A percentile compares a stretch with the other conserved stretches of the same genome.
phyloP scores from a whole-genome alignment of 2,113 vertebrate genomes.

The Pseudopipra pipra region DNA sequence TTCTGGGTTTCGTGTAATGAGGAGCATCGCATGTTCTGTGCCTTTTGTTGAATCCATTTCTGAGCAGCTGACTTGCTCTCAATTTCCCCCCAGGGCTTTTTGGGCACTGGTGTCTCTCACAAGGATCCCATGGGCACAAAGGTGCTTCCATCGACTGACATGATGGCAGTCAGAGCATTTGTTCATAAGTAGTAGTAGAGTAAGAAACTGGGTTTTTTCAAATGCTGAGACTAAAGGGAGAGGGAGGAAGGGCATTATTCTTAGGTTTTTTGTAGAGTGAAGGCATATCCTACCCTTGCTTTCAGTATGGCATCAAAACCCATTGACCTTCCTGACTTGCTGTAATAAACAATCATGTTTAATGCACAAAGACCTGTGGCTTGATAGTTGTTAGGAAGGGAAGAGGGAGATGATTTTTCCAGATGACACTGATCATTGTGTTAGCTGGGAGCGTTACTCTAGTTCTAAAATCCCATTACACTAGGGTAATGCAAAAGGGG shows the following conservation, averaged over 20 bases:
- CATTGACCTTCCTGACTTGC: neutral
- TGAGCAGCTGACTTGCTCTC: neutral
- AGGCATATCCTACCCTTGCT: neutral
- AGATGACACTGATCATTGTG: neutral
- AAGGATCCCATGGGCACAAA: neutral
- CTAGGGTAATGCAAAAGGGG: neutral
- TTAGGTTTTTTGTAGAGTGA: neutral
- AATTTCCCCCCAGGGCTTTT: neutral
- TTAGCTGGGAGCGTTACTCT: neutral
- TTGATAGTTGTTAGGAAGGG: neutral
- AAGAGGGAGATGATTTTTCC: conserved; percentile 17
- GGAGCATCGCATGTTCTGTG: neutral
- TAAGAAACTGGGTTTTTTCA: neutral
- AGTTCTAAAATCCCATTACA: conserved; percentile 4
- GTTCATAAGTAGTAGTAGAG: neutral
- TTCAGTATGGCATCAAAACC: neutral
- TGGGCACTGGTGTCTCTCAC: neutral
- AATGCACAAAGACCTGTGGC: neutral
- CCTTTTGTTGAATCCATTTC: neutral
- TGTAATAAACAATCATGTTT: neutral
- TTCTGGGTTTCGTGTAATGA: neutral
- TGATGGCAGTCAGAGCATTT: neutral
- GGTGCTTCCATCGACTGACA: neutral
- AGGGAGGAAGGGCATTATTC: neutral
- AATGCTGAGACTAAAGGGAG: neutral